A percentile compares a stretch with the other conserved stretches of the same genome.
Evolutionary conservation across 2,113 vertebrate genomes (phyloP).

Genomic region (Desmodus rotundus): DNA sequence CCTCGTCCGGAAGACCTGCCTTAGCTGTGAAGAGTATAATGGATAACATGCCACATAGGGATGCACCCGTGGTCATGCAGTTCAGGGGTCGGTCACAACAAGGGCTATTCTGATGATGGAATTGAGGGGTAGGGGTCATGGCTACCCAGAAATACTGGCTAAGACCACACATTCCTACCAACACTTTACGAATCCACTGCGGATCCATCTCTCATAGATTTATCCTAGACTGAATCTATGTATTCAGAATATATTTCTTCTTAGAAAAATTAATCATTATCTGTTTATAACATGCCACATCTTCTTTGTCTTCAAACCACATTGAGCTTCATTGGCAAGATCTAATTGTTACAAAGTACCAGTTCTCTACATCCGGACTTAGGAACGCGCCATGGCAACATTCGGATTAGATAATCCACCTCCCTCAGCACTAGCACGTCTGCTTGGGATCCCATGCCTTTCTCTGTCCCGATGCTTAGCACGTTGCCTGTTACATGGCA

Average conservation of each 20-base stretch:
- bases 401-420: background rate
- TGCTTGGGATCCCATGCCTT: background rate
- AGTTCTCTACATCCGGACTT: background rate
- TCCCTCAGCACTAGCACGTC: background rate
- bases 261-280: background rate
- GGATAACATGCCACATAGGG: background rate
- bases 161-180: background rate
- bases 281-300: background rate
- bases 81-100: background rate
- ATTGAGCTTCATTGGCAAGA: background rate
- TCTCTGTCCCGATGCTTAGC: background rate
- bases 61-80: background rate
- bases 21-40: background rate
- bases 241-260: background rate
- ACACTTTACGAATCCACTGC: background rate
- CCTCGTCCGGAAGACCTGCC: background rate
- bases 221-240: background rate
- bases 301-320: slow-evolving; percentile 4
- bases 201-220: background rate
- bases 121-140: background rate
- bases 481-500: background rate
- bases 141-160: background rate
- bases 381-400: background rate
- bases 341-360: background rate
- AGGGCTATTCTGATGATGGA: background rate